These are phyloP conservation scores for Strigamia crassipes DNA, from an alignment of 2,888 invertebrate species.

Conservation along the genomic window DNA sequence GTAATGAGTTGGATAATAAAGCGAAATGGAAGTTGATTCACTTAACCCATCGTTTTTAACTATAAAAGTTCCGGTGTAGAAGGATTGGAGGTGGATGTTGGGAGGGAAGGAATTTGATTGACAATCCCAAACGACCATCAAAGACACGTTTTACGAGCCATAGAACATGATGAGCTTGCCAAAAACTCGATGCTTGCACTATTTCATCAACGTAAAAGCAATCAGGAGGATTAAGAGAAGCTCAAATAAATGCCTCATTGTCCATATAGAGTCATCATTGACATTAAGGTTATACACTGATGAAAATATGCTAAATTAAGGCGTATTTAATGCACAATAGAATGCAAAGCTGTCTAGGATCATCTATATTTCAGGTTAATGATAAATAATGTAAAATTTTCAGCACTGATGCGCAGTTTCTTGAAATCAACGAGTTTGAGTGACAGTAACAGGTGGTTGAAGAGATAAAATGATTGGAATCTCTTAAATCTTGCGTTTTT, in stretches of 20 bases:
- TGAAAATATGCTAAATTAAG: conserved; percentile 2
- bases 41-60: not conserved
- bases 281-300: conserved; percentile 1
- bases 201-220: conserved; percentile 32
- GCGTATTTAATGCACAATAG: not conserved
- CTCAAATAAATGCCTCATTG: conserved; percentile 28
- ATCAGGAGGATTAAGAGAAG: conserved; percentile 23
- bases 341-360: not conserved
- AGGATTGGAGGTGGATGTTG: not conserved
- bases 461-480: not conserved
- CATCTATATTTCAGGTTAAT: not conserved
- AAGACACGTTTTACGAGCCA: conserved; percentile 15
- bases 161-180: conserved; percentile 3
- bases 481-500: no score
- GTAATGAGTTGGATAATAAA: not conserved
- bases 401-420: not conserved
- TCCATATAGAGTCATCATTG: not conserved
- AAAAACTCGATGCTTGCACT: conserved; percentile 7
- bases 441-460: not conserved
- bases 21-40: not conserved
- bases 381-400: not conserved
- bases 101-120: conserved; percentile 17
- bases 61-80: not conserved
- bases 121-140: conserved; percentile 8
- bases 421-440: not conserved